Conservation (phyloP, 2,888 invertebrate species). For the Rhogogaster chlorosoma region DNA sequence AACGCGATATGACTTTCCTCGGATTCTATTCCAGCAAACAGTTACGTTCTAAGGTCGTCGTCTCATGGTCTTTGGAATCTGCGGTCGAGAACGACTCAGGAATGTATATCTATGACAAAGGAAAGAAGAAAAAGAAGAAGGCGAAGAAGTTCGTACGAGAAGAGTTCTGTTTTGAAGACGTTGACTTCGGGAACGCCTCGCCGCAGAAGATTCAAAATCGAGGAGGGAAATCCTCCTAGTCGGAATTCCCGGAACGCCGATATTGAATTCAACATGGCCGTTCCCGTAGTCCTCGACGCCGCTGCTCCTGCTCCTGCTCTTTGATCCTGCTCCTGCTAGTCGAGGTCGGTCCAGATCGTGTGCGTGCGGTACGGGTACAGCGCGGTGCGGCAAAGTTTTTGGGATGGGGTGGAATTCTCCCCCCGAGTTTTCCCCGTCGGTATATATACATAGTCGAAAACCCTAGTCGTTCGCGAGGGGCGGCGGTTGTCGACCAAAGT, state of each 20-base stretch:
- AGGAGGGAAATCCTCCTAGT: neutral
- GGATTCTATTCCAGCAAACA: neutral
- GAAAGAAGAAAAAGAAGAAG: too few relatives aligned
- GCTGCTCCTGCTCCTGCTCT: constrained; percentile 4
- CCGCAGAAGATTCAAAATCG: neutral
- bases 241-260: constrained; percentile 75
- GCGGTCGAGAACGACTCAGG: constrained; percentile 1
- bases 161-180: constrained; percentile 36
- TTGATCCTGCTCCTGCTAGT: constrained; percentile 6
- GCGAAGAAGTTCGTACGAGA: neutral
- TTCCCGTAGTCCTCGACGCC: constrained; percentile 56
- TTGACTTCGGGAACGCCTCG: neutral
- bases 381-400: neutral
- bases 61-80: neutral
- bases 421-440: constrained; percentile 8
- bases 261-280: constrained; percentile 78
- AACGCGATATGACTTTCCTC: neutral
- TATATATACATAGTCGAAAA: constrained; percentile 3
- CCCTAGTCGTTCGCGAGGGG: constrained; percentile 39
- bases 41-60: neutral
- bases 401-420: constrained; percentile 19
- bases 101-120: neutral
- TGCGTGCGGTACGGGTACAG: constrained; percentile 29
- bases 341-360: constrained; percentile 33
- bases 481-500: constrained; percentile 51